Conservation (phyloP, 2,797 vertebrate species). For the Siniperca obscura region DNA sequence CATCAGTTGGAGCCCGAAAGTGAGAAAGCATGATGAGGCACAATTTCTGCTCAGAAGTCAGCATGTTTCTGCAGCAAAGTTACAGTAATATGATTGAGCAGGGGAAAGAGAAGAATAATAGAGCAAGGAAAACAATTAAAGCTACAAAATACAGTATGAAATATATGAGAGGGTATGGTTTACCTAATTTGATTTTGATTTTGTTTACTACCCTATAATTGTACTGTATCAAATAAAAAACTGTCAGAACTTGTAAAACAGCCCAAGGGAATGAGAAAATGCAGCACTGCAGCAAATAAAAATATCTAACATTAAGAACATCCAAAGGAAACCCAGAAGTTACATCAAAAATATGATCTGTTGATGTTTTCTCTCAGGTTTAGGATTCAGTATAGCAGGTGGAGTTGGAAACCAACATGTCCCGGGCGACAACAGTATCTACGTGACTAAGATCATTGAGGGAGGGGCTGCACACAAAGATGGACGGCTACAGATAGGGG, state of each 20-base stretch:
- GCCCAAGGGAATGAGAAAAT: background rate
- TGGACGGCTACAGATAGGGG: slow-evolving; percentile 96
- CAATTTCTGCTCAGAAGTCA: background rate
- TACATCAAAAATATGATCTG: background rate
- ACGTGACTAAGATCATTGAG: slow-evolving; percentile 98
- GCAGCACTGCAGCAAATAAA: background rate
- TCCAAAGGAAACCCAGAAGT: background rate
- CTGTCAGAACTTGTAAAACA: background rate
- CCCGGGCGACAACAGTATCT: slow-evolving; percentile 98
- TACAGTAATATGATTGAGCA: background rate
- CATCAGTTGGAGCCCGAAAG: background rate
- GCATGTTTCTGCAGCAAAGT: background rate
- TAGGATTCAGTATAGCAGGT: slow-evolving; percentile 98
- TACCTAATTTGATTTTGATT: background rate
- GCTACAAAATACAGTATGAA: background rate
- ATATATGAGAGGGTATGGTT: background rate
- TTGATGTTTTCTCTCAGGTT: slow-evolving; percentile 82
- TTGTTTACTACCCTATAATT: background rate
- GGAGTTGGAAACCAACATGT: slow-evolving; percentile 98
- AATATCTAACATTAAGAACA: background rate
- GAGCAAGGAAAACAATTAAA: background rate
- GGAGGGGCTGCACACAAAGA: slow-evolving; percentile 98
- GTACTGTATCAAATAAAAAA: background rate
- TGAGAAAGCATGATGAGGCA: background rate
- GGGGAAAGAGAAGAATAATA: background rate